Evolutionary conservation across 2,113 vertebrate species (phyloP).

Genomic region (Puffinus mauretanicus): DNA sequence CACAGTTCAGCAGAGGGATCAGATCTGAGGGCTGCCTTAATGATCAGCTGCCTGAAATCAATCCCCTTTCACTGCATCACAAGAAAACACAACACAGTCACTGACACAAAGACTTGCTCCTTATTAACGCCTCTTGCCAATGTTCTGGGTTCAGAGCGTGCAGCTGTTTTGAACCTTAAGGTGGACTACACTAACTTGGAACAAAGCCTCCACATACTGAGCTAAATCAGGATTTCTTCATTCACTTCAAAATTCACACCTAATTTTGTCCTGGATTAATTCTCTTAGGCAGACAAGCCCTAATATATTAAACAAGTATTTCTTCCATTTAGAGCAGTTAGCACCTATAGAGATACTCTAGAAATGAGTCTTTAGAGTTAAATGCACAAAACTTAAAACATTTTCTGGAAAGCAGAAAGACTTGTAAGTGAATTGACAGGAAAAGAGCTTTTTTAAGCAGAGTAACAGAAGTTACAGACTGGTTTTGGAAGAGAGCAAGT

Average conservation of each 20-base stretch:
- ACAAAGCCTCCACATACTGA: background rate
- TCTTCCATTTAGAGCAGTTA: background rate
- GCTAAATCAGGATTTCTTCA: background rate
- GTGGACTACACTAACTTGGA: background rate
- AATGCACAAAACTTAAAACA: background rate
- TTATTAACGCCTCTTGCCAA: background rate
- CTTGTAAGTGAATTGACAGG: background rate
- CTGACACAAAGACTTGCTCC: background rate
- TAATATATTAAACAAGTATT: background rate
- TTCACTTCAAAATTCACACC: slow-evolving; percentile 13
- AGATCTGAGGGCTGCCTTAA: background rate
- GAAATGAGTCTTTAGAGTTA: background rate
- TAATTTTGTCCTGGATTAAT: slow-evolving; percentile 17
- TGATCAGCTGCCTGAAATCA: background rate
- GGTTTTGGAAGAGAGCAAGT: background rate
- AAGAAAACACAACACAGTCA: slow-evolving; percentile 2
- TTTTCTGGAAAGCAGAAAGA: slow-evolving; percentile 14
- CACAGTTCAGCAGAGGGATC: background rate
- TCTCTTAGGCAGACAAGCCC: slow-evolving; percentile 18
- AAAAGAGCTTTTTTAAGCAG: background rate
- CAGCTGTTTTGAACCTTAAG: slow-evolving; percentile 15
- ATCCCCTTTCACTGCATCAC: background rate
- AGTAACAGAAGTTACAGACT: background rate
- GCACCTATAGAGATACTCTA: background rate
- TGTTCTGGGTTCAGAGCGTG: background rate